phyloP scores from a whole-genome alignment of 2,888 invertebrate genomes.

The Apamea anceps region DNA sequence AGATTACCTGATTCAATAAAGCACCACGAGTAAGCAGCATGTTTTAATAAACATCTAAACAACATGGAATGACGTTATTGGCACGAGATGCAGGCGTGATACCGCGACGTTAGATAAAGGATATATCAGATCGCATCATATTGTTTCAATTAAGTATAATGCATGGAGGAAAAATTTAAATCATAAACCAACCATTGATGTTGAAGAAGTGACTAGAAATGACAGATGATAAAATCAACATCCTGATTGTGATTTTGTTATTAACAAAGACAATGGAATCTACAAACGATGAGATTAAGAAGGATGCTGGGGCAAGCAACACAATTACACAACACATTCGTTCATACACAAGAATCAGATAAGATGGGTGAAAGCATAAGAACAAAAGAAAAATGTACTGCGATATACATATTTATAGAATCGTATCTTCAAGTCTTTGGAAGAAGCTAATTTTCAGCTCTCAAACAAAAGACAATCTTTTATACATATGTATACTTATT shows the following conservation, averaged over 20 bases:
- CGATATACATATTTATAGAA: slow-evolving; percentile 5
- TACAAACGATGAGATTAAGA: background rate
- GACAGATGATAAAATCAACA: background rate
- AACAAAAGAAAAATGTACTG: background rate
- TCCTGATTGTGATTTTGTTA: background rate
- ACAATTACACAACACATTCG: background rate
- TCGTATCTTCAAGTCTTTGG: background rate
- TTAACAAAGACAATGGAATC: background rate
- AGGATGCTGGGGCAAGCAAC: background rate
- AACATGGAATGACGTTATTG: slow-evolving; percentile 39
- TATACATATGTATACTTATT: too few relatives aligned
- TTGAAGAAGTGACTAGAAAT: background rate
- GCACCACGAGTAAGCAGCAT: slow-evolving; percentile 28
- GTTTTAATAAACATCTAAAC: slow-evolving; percentile 43
- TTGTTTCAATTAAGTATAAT: slow-evolving; percentile 21
- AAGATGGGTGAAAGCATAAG: background rate
- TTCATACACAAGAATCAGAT: background rate
- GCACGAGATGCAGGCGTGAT: slow-evolving; percentile 55
- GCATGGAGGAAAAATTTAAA: slow-evolving; percentile 5
- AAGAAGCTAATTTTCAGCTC: background rate
- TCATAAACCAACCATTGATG: background rate
- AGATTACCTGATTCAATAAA: slow-evolving; percentile 36
- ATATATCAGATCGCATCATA: slow-evolving; percentile 31
- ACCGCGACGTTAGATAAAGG: slow-evolving; percentile 32
- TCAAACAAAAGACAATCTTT: background rate